Evolutionary conservation across 2,888 invertebrate species (phyloP).

Genomic region (Plagiodera versicolora): DNA sequence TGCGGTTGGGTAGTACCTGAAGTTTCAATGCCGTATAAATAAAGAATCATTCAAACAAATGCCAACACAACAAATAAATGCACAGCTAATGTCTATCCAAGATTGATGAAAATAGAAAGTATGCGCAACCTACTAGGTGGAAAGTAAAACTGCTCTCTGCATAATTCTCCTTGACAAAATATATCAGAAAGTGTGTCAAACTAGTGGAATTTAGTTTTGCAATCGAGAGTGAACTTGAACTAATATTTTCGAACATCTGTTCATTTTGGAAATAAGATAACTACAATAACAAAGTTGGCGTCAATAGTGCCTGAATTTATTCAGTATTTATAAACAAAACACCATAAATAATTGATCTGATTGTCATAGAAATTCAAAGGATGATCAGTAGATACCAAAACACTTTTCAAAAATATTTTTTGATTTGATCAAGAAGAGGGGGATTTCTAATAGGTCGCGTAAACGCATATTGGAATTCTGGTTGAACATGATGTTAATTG

Average conservation of each 20-base stretch:
- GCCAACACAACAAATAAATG: neutral
- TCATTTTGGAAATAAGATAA: neutral
- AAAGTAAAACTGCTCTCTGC: conserved; percentile 13
- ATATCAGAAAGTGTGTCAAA: conserved; percentile 2
- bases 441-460: neutral
- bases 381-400: too few relatives aligned
- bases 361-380: too few relatives aligned
- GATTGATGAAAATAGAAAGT: conserved; percentile 23
- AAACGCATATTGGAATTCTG: neutral
- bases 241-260: neutral
- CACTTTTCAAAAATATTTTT: too few relatives aligned
- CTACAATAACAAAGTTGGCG: neutral
- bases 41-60: too few relatives aligned
- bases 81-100: neutral
- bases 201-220: conserved; percentile 13
- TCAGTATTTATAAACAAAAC: too few relatives aligned
- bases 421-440: too few relatives aligned
- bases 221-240: conserved; percentile 11
- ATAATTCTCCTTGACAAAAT: neutral
- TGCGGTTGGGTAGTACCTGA: too few relatives aligned
- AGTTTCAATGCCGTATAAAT: too few relatives aligned
- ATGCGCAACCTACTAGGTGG: conserved; percentile 6
- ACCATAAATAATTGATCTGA: neutral
- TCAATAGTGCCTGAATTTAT: too few relatives aligned
- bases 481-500: neutral